A percentile compares a stretch with the other conserved stretches of the same genome.
Evolutionary conservation across 2,797 vertebrate species (phyloP).

Genomic region (Glyptemys insculpta): DNA sequence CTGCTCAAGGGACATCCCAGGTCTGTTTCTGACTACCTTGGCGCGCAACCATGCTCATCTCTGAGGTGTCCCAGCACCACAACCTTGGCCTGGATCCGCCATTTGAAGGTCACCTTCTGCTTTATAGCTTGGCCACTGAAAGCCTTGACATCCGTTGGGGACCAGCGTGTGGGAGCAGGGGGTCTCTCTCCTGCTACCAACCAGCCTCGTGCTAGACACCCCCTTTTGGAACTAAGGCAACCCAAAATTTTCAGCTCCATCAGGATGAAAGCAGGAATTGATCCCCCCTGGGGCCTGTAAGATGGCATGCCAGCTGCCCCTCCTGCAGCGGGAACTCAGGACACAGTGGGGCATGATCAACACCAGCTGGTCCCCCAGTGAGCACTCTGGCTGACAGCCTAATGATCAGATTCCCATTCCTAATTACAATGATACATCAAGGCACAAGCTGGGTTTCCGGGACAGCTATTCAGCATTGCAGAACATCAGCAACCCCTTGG

Average conservation of each 20-base stretch:
- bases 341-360: not conserved
- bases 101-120: not conserved
- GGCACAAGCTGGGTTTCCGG: not conserved
- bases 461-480: not conserved
- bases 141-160: not conserved
- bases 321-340: not conserved
- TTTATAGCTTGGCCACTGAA: not conserved
- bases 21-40: not conserved
- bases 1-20: not conserved
- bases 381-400: not conserved
- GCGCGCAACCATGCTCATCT: not conserved
- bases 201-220: not conserved
- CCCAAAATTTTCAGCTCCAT: not conserved
- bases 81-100: not conserved
- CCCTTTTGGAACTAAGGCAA: not conserved
- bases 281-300: not conserved
- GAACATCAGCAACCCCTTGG: not conserved
- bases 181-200: not conserved
- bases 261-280: not conserved
- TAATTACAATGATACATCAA: not conserved
- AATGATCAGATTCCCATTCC: not conserved
- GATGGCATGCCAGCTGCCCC: not conserved
- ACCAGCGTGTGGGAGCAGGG: not conserved
- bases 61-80: not conserved
- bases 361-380: not conserved